Base-by-base conservation (phyloP, 2,888 invertebrate genomes). In the Tryphoninae sp. region DNA sequence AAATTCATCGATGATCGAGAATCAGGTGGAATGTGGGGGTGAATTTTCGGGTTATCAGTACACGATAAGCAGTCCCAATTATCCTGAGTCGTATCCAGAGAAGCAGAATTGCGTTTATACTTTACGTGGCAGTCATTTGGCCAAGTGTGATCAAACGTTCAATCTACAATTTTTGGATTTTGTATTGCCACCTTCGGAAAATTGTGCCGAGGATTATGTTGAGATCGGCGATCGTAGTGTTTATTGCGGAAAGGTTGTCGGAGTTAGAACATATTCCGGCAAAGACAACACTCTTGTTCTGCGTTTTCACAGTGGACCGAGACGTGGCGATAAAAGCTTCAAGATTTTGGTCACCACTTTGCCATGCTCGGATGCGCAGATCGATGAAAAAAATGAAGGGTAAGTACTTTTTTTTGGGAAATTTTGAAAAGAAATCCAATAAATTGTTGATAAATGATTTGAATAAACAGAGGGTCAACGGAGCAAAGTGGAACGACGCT, bases 111-210 rank as follows among this genome's bases (percentile, higher is more conserved):
- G 94, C 86, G 90, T 92, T 83, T 94, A 93, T 84, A 90, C 91
- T 3, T 86, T 95, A 26, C 92, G 92, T 77, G 93, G 93, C 1
- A 92, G 92, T 2, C 90, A 89, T 68, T 49, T 74, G 0, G 91
- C 89, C 0, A 84, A 90, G 6, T 94, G 94, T 83, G 91, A 93
- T 13, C 93, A 93, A 65, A 90, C 92, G 64, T 94, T 93, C 86
- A 92, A 93, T 80, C 90, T 95, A 42, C 93, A 94, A 85, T 94
- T 94, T 86, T 87, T 94, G 58, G 93, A 94, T 86, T 94, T 95
- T 84, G 88, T 92, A 78, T 81, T 94, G 55, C 92, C 92, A 84
- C 80, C 92, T 0, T 93, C 94, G 3, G 84, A 88, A 6, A 92
- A 93, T 78, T 95, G 94, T 88, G 87, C 86, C 4, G 92, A 92